Evolutionary conservation across 2,888 invertebrate species (phyloP), one percentile per base, ranked within the genome.

Genomic region (Pseudoips prasinana): DNA sequence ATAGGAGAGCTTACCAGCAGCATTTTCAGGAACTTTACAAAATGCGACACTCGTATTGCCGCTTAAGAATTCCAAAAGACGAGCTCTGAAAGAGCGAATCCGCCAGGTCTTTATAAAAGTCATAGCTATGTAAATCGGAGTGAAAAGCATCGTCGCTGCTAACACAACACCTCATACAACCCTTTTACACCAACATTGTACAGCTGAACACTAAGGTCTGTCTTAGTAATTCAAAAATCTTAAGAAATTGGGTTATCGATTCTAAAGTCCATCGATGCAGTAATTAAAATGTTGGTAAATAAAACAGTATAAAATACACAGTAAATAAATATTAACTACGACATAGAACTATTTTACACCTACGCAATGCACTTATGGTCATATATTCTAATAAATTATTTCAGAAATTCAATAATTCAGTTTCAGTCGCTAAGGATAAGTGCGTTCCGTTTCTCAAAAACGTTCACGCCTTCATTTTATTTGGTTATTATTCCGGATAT

Each of bases 61-160:
- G 31, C 78, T 85, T 28, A 92, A 66, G 52, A 91, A 91, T 58
- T 91, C 91, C 20, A 91, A 89, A 28, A 96, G 89, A 58, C 94
- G 93, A 59, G 91, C 90, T 63, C 92, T 91, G 44, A 95, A 90
- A 11, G 92, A 91, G 30, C 92, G 91, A 46, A 95, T 90, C 33
- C 94, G 90, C 93, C 94, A 94, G 69, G 94, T 93, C 79, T 95
- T 95, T 55, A 95, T 83, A 76, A 94, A 92, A 45, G 96, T 96
- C 65, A 95, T 94, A 66, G 95, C 93, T 85, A 94, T 93, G 76
- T 96, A 96, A 79, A 94, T 94, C 31, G 96, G 83, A 22, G 96
- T 95, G 61, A 96, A 90, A 73, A 96, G 80, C 94, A 94, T 94
- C 47, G 43, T 84, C 45, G 54, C 53, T 62, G 33, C 23, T 39